Base-by-base conservation (phyloP, 1,140 invertebrate species). In the Paraescarpia echinospica region DNA sequence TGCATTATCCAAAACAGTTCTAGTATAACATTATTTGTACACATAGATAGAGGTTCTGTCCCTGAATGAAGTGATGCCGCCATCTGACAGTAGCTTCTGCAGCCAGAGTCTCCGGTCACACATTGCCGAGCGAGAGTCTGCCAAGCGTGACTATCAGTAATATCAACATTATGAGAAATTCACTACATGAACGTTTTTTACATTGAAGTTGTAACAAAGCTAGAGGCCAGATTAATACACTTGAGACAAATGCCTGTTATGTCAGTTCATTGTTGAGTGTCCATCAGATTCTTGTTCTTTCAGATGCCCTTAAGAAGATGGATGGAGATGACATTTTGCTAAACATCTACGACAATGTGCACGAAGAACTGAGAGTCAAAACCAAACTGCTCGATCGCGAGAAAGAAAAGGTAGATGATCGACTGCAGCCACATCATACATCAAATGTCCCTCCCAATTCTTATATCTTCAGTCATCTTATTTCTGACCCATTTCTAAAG, bases 301-400 rank as follows among this genome's bases (percentile, higher is more conserved):
- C 95, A 96, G 96, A 97, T 93, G 97, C 97, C 0, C 96, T 98
- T 90, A 96, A 97, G 2, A 97, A 97, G 92, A 97, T 98, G 41
- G 96, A 98, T 93, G 97, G 98, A 93, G 97, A 98, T 95, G 95
- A 95, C 34, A 96, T 96, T 33, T 95, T 96, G 95, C 89, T 96
- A 33, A 94, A 94, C 34, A 96, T 96, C n/a, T 96, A 95, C 93
- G 95, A 96, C 90, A 94, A 94, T 89, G 94, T 95, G 35, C 95
- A 96, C 34, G 95, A 98, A 93, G 98, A 98, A 96, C 96, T 98
- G 35, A 97, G 97, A 93, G 97, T 96, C 1, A 98, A 98, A 95
- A 98, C 97, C 31, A 97, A 97, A 91, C 95, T 97, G n/a, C 96
- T 98, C 8, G 97, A 97, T 94, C 97, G 97, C 94, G 97, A 97